Evolutionary conservation across 53 echinoderm and acorn worm species (phyloP).

Genomic region (Echinometra lucunter): DNA sequence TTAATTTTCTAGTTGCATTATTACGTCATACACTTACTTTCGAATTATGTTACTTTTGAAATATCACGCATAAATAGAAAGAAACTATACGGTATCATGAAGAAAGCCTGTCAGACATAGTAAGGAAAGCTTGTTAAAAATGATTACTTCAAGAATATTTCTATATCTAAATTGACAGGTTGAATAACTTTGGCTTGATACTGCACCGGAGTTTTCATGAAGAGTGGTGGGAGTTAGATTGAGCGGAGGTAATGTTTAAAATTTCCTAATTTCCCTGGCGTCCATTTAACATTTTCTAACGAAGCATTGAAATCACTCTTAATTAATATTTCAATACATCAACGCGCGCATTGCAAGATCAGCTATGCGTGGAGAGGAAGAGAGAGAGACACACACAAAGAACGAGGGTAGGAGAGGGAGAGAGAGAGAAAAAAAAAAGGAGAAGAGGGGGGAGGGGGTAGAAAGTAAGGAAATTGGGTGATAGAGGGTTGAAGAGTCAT

Average conservation of each 20-base stretch:
- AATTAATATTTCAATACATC: conserved; percentile 15
- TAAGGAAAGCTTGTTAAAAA: too few species aligned
- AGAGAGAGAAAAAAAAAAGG: too few species aligned
- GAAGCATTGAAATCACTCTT: background rate
- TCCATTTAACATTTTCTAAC: background rate
- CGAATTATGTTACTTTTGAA: too few species aligned
- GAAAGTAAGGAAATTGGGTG: too few species aligned
- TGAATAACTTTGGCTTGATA: background rate
- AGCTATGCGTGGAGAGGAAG: background rate
- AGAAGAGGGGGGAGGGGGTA: too few species aligned
- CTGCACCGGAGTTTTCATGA: background rate
- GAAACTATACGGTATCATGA: too few species aligned
- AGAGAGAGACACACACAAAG: background rate
- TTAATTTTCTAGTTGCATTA: too few species aligned
- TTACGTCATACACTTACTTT: too few species aligned
- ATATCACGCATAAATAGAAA: too few species aligned
- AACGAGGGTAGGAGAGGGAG: background rate
- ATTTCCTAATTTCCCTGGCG: conserved; percentile 13
- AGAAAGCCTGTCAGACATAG: too few species aligned
- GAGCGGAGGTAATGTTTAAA: background rate
- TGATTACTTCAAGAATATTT: background rate
- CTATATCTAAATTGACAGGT: background rate
- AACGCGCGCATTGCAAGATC: background rate
- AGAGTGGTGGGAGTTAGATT: background rate
- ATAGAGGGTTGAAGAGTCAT: too few species aligned